A percentile compares a stretch with the other conserved stretches of the same genome.
Conservation (phyloP, 1,140 invertebrate genomes). For the Bombus waltoni region DNA sequence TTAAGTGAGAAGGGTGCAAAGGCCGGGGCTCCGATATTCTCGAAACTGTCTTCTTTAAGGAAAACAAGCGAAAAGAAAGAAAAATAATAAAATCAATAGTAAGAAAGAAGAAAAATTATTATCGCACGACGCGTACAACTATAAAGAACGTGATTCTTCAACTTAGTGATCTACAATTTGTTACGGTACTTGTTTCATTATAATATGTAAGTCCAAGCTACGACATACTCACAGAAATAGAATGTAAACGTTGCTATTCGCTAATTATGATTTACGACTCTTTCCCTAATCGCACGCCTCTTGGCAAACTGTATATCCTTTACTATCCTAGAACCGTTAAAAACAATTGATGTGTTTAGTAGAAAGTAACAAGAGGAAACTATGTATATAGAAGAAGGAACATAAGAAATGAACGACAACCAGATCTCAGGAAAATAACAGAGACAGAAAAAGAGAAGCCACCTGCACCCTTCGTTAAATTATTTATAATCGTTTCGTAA, state of each 20-base stretch:
- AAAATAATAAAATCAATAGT: background rate
- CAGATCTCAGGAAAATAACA: constrained; percentile 13
- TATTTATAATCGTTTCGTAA: constrained; percentile 57
- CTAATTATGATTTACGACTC: background rate
- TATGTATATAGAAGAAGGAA: background rate
- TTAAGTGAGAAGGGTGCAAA: constrained; percentile 63
- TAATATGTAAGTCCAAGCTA: background rate
- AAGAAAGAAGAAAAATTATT: constrained; percentile 1
- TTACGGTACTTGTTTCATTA: background rate
- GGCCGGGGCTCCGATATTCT: constrained; percentile 30
- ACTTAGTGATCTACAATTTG: background rate
- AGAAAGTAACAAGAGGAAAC: constrained; percentile 2
- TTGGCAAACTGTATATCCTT: background rate
- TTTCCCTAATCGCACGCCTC: background rate
- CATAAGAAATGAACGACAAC: background rate
- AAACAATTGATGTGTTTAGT: background rate
- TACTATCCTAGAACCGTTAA: background rate
- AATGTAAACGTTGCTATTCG: constrained; percentile 6
- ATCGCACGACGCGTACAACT: background rate
- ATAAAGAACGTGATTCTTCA: background rate
- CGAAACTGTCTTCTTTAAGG: constrained; percentile 34
- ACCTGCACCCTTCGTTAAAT: constrained; percentile 65
- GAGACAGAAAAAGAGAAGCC: constrained; percentile 43
- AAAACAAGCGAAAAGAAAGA: background rate
- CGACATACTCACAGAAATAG: constrained; percentile 9